phyloP scores from a whole-genome alignment of 2,888 invertebrate genomes.

The Clistopyga incitator region DNA sequence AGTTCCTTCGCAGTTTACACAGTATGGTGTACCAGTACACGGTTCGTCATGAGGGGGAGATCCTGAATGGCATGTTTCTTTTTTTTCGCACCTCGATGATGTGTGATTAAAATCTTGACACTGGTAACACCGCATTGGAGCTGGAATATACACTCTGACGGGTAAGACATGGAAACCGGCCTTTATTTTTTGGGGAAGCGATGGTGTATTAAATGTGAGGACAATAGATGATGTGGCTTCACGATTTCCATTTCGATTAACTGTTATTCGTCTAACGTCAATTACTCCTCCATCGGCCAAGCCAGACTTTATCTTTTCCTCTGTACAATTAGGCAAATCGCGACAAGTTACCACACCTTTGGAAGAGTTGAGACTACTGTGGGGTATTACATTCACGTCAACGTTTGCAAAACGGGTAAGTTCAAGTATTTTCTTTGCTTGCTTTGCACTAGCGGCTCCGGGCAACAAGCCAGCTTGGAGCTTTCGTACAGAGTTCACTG shows the following conservation, averaged over 20 bases:
- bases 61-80: background rate
- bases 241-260: conserved; percentile 1
- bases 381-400: conserved; percentile 18
- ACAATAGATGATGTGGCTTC: conserved; percentile 42
- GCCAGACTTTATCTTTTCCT: conserved; percentile 62
- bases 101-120: conserved; percentile 2
- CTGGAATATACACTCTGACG: conserved; percentile 67
- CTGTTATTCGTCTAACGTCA: conserved; percentile 59
- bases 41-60: background rate
- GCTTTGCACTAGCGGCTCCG: background rate
- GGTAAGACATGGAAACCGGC: conserved; percentile 54
- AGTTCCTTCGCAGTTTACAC: background rate
- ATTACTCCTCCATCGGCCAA: conserved; percentile 57
- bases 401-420: background rate
- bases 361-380: conserved; percentile 51
- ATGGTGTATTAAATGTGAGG: conserved; percentile 64
- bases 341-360: conserved; percentile 66
- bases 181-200: too few species aligned
- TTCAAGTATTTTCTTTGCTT: background rate
- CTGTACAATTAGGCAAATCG: conserved; percentile 66
- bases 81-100: background rate
- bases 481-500: background rate
- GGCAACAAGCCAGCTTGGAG: background rate
- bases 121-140: conserved; percentile 64
- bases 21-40: background rate